Base-by-base conservation (phyloP, 2,113 vertebrate species). In the Pterocles orientalis region DNA sequence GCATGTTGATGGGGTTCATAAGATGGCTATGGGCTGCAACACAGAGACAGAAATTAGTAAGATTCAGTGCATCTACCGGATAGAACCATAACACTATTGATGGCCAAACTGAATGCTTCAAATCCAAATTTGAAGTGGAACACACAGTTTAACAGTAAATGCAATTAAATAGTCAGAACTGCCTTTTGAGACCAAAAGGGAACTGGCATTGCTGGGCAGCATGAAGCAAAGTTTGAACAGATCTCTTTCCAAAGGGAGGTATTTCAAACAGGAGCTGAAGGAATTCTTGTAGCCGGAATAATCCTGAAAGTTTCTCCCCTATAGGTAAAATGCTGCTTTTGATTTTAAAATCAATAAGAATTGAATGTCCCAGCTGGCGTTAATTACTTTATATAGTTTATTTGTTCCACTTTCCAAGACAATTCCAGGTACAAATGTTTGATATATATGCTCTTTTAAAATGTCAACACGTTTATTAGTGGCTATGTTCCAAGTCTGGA, bases 341-440 rank as follows among this genome's bases (percentile, higher is more conserved):
- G 39, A 62, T 78, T 88, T 92, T 39, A 78, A 94, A 90, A 73
- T 45, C 56, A 48, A 5, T 83, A n/a, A 41, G 36, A 92, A 41
- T 10, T 23, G 3, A 53, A 62, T 82, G 33, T 78, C 39, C 17
- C 43, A 34, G 14, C 11, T 66, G 54, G 31, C 5, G 2, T 78
- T 77, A 86, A 75, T 77, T 78, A 64, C 13, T 81, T 84, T 5
- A 21, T 75, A 8, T 10, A 70, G 56, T 48, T 60, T 41, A 64
- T 84, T 92, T 75, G 29, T 86, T 82, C 36, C 14, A 39, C 71
- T 94, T 93, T 68, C 48, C 48, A 68, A 86, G 25, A 78, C 14
- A 75, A 29, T 25, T 71, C 48, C 60, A 71, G 48, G 47, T 84
- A 58, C 51, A 80, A 86, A 73, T 65, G 24, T 80, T 80, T 69